These are phyloP conservation scores for Himalopsyche kuldschensis DNA, from an alignment of 2,888 invertebrate genomes.

Conservation along the genomic window DNA sequence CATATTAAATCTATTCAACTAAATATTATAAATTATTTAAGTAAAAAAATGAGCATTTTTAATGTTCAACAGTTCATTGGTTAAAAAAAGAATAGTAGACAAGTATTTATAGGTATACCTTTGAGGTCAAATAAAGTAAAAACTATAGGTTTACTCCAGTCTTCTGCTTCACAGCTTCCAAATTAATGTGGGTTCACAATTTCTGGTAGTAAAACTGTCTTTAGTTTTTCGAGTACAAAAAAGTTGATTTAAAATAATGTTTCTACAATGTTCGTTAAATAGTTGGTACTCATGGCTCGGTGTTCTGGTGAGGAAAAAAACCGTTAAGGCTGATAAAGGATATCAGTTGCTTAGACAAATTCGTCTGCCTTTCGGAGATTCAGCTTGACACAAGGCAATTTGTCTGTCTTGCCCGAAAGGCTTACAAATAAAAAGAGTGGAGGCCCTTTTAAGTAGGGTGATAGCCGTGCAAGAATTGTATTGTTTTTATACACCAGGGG, in stretches of 20 bases:
- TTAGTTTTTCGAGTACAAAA: neutral
- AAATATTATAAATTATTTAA: too few species aligned
- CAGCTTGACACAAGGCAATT: neutral
- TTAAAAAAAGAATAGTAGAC: too few species aligned
- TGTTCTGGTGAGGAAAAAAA: neutral
- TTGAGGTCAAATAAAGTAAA: too few species aligned
- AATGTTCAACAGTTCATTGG: too few species aligned
- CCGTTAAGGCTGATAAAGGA: neutral
- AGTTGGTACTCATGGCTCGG: neutral
- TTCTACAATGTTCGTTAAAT: neutral
- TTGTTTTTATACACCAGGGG: too few species aligned
- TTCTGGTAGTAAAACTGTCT: too few species aligned
- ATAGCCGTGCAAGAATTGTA: neutral
- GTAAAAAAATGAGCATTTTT: too few species aligned
- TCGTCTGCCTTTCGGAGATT: neutral
- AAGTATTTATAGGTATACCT: too few species aligned
- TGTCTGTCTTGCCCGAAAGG: neutral
- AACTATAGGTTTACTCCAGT: neutral
- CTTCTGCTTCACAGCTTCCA: neutral
- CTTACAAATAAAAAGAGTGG: neutral
- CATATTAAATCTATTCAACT: too few species aligned
- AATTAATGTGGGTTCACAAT: neutral
- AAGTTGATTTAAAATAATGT: neutral
- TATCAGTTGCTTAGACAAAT: neutral
- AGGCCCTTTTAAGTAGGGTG: neutral